Conservation (phyloP, 2,797 vertebrate species). For the Semaprochilodus insignis region DNA sequence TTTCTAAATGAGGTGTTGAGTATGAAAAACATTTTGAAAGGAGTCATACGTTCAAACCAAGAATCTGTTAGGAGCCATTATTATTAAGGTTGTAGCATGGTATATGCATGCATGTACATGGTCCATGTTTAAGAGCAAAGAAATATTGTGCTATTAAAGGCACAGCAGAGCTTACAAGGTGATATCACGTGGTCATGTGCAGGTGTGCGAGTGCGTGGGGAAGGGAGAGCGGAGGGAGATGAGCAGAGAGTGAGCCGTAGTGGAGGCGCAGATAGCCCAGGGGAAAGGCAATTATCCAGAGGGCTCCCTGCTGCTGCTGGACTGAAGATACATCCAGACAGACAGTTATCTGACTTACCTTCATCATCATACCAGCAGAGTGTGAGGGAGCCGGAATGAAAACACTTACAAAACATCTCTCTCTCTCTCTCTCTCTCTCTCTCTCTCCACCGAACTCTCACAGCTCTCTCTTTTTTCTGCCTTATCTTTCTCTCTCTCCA, state of each 20-base stretch:
- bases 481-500: not conserved
- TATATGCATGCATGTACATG: not conserved
- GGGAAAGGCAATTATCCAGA: conserved; percentile 63
- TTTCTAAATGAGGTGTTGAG: not conserved
- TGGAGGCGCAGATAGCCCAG: conserved; percentile 45
- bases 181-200: not conserved
- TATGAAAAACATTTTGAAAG: not conserved
- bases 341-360: conserved; percentile 57
- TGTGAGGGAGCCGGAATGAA: not conserved
- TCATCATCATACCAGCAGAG: conserved; percentile 43
- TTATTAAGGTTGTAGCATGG: not conserved
- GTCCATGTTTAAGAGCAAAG: conserved; percentile 10
- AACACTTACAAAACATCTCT: conserved; percentile 29
- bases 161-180: not conserved
- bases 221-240: not conserved
- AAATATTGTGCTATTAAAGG: not conserved
- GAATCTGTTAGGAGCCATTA: not conserved
- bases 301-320: conserved; percentile 53
- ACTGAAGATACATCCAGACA: conserved; percentile 51
- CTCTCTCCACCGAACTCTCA: not conserved
- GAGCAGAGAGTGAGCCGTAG: conserved; percentile 24
- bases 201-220: conserved; percentile 26
- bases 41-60: not conserved
- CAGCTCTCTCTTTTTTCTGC: conserved; percentile 11
- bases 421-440: conserved; percentile 24